A percentile compares a stretch with the other conserved stretches of the same genome.
phyloP scores from a whole-genome alignment of 1,140 invertebrate genomes.

The Belonocnema kinseyi region DNA sequence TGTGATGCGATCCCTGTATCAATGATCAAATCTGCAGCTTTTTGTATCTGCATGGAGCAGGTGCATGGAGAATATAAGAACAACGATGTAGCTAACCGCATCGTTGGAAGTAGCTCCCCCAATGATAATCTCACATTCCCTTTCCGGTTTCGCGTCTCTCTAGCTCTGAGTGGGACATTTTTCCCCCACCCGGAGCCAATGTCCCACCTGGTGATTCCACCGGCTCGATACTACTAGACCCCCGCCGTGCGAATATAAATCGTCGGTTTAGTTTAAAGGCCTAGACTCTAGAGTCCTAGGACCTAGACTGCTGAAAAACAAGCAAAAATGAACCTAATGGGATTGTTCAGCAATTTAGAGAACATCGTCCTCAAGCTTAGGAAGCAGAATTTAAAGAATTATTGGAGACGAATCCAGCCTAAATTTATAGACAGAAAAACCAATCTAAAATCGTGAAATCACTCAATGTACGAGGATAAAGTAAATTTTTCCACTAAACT shows the following conservation, averaged over 20 bases:
- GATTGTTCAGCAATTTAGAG: no score
- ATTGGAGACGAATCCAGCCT: no score
- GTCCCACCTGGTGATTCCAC: slow-evolving; percentile 26
- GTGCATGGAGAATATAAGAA: slow-evolving; percentile 48
- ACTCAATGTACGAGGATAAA: no score
- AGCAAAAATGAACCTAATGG: no score
- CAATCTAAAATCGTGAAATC: no score
- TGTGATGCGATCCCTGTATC: no score
- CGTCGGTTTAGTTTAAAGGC: background rate
- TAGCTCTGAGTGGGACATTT: slow-evolving; percentile 12
- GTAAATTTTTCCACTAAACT: no score
- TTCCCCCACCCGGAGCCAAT: background rate
- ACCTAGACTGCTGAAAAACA: background rate
- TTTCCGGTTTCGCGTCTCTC: background rate
- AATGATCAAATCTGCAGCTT: no score
- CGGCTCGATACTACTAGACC: background rate
- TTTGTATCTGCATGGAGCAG: slow-evolving; percentile 37
- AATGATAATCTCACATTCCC: slow-evolving; percentile 42
- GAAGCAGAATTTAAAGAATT: no score
- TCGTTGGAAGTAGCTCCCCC: slow-evolving; percentile 39
- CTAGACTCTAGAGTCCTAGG: no score
- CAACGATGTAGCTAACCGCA: slow-evolving; percentile 47
- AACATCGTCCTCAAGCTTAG: no score
- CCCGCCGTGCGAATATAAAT: background rate
- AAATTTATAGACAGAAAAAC: no score